Base-by-base conservation (phyloP, 2,888 invertebrate species). In the Drosophila paranaensis region DNA sequence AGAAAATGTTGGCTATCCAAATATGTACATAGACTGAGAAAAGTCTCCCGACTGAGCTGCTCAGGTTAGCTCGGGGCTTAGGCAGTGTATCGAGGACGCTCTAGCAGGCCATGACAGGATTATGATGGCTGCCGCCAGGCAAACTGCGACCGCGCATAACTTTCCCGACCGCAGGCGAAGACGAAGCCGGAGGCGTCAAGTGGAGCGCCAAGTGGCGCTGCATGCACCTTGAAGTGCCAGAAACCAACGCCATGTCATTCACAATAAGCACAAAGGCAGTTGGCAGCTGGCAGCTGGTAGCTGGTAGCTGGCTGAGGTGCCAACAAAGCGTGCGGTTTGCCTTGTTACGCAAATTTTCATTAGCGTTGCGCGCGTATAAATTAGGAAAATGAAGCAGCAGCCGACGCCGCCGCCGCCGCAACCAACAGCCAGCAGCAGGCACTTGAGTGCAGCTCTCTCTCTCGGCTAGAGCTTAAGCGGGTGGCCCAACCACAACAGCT, bases 321-420 rank as follows among this genome's bases (percentile, higher is more conserved):
- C 64, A 80, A 71, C 79, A 71, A 76, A 79, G 76, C 72, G 72
- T 65, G 88, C 76, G 80, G 85, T 80, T 63, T 79, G 62, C 77
- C 74, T 63, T 74, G 71, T 82, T 78, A 89, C 89, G 90, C 89
- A 89, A 85, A 86, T 86, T 86, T 86, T 88, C 86, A 86, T 86
- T 86, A 86, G 88, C 81, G 82, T 70, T 80, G 82, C 71, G 82
- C 89, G 89, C 81, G 82, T 88, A 86, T 86, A 89, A 86, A 86
- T 86, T 86, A 89, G 90, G 80, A 86, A 86, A 86, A 86, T 88
- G 89, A 86, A 86, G 86, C 81, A 89, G 87, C 86, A 66, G 42
- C 73, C 69, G 42, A 70, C 60, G 60, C 55, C 11, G 39, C 37
- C 10, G 60, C 55, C 11, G 39, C 37, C 27, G 37, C 78, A 89